Evolutionary conservation across 2,888 invertebrate species (phyloP), one percentile per base, ranked within the genome.

Genomic region (Buathra laborator): DNA sequence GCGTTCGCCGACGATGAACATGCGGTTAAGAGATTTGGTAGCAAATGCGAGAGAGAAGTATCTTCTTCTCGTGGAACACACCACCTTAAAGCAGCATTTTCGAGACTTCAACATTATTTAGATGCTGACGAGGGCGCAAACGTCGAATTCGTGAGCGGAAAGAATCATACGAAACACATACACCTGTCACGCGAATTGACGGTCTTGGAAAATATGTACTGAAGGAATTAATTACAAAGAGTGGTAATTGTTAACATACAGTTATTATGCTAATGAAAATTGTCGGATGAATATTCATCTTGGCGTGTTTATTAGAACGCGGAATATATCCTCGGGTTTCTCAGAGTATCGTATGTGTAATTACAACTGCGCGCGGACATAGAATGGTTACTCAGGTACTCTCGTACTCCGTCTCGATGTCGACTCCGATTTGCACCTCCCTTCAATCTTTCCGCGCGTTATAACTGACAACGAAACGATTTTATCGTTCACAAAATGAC

Each of bases 231-330:
- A 37, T 37, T 37, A 37, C 37, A 37, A 37, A 37, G 1, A 7
- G 37, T 9, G 37, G 9, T 37, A 37, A 7, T 37, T 7, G 37
- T 9, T 5, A 7, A 7, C 37, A 37, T 37, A 37, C 9, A 37
- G 37, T 37, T 37, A 37, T 37, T 37, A 37, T 37, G 6, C 37
- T 37, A 37, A 37, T 37, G 6, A 89, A 89, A 89, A 86, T 89
- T 86, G 74, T 29, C 64, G 85, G 84, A 84, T 71, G 87, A 88
- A 88, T 89, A 90, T 85, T 53, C 83, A 46, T 79, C 67, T 19
- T 29, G n/a, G 32, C 14, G 37, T 32, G 24, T 16, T 59, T 56
- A 24, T 43, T 68, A 48, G 19, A 68, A 59, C 72, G 12, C 48
- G 14, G 16, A 10, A 37, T 37, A 37, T 37, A 37, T 37, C 0